These are phyloP conservation scores for Zenarchopterus dispar DNA, from an alignment of 2,797 vertebrate species.

Conservation along the genomic window DNA sequence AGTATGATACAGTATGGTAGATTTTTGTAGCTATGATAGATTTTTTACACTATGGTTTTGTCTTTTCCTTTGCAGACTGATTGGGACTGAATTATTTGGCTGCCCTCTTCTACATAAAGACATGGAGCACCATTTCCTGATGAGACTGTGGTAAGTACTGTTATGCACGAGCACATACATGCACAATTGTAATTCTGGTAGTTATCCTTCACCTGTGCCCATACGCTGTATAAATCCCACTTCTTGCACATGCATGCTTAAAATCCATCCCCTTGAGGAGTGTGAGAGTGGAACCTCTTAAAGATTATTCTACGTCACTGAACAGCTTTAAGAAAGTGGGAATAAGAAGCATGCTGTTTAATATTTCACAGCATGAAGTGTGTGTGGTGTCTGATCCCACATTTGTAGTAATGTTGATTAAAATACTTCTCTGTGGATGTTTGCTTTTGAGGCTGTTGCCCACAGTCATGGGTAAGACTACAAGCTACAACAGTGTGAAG, in stretches of 20 bases:
- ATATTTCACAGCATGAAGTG: slow-evolving; percentile 13
- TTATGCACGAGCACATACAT: neutral
- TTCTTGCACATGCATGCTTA: slow-evolving; percentile 59
- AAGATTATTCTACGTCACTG: slow-evolving; percentile 66
- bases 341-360: slow-evolving; percentile 50
- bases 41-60: slow-evolving; percentile 25
- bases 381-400: slow-evolving; percentile 38
- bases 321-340: slow-evolving; percentile 54
- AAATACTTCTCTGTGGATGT: slow-evolving; percentile 15
- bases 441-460: slow-evolving; percentile 26
- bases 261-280: slow-evolving; percentile 59
- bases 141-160: slow-evolving; percentile 73
- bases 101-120: slow-evolving; percentile 54
- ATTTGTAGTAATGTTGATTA: slow-evolving; percentile 29
- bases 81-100: slow-evolving; percentile 40
- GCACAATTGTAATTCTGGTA: slow-evolving; percentile 25
- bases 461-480: slow-evolving; percentile 10
- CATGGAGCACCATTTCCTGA: slow-evolving; percentile 77
- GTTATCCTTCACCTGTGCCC: slow-evolving; percentile 52
- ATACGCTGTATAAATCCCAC: slow-evolving; percentile 43
- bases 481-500: neutral
- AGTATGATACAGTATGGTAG: slow-evolving; percentile 2
- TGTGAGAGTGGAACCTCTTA: slow-evolving; percentile 37
- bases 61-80: slow-evolving; percentile 48
- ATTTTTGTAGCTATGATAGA: slow-evolving; percentile 14